phyloP scores from a whole-genome alignment of 2,797 vertebrate species.

The Dicrostonyx torquatus region DNA sequence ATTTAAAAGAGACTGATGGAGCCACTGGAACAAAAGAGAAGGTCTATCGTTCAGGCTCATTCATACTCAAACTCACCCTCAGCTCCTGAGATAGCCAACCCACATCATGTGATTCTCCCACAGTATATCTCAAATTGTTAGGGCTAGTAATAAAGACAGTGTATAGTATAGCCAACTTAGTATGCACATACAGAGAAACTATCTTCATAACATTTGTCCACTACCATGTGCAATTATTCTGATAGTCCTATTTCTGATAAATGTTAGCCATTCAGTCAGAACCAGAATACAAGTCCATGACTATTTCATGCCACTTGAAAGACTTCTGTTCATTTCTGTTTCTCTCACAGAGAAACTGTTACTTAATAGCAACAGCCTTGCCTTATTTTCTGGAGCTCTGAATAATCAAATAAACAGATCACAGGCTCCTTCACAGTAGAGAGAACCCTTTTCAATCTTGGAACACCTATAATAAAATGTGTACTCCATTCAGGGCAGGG shows the following conservation, averaged over 20 bases:
- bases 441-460: not conserved
- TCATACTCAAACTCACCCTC: not conserved
- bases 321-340: not conserved
- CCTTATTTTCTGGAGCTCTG: not conserved
- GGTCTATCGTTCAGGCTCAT: not conserved
- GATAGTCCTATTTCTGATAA: not conserved
- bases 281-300: not conserved
- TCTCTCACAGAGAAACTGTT: not conserved
- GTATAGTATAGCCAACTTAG: not conserved
- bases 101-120: not conserved
- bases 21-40: not conserved
- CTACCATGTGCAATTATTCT: not conserved
- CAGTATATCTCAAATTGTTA: not conserved
- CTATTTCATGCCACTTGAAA: not conserved
- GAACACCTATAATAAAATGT: constrained; percentile 6
- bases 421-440: not conserved
- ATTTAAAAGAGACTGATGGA: not conserved
- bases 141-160: not conserved
- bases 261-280: not conserved
- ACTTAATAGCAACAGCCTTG: not conserved
- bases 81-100: not conserved
- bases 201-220: not conserved
- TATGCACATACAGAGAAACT: not conserved
- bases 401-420: not conserved
- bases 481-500: not conserved